Percentiles rank a stretch among this genome's conserved stretches.
Evolutionary conservation across 2,113 vertebrate genomes (phyloP).

Genomic region (Pollachius pollachius): DNA sequence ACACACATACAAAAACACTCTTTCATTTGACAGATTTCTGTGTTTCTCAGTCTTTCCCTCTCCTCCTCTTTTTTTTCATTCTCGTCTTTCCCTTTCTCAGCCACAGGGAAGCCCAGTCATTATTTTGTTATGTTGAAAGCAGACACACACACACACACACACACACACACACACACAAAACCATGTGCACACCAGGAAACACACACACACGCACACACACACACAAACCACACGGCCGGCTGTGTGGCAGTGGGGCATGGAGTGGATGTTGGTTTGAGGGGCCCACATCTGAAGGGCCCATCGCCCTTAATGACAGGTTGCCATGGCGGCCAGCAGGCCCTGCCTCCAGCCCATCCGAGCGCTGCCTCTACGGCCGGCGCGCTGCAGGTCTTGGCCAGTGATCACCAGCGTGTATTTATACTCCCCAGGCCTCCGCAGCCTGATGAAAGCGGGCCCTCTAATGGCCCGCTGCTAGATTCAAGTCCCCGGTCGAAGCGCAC

Average conservation of each 20-base stretch:
- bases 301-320: conserved; percentile 61
- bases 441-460: conserved; percentile 40
- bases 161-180: conserved; percentile 5
- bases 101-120: conserved; percentile 41
- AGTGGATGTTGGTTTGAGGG: conserved; percentile 19
- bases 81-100: conserved; percentile 20
- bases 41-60: conserved; percentile 25
- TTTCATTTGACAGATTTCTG: conserved; percentile 41
- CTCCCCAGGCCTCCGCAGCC: conserved; percentile 35
- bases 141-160: conserved; percentile 9
- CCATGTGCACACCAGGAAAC: conserved; percentile 23
- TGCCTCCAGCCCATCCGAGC: conserved; percentile 31
- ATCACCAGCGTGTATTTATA: conserved; percentile 49
- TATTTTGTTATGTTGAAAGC: conserved; percentile 41
- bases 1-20: conserved; percentile 25
- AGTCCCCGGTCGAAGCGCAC: background rate
- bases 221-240: background rate
- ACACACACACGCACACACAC: conserved; percentile 11
- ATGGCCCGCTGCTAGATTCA: conserved; percentile 13
- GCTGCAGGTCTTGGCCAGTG: background rate
- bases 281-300: conserved; percentile 50
- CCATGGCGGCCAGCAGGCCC: conserved; percentile 14
- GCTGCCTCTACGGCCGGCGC: conserved; percentile 19
- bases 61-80: background rate
- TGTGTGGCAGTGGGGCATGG: conserved; percentile 36